Evolutionary conservation across 2,888 invertebrate species (phyloP).

Genomic region (Drosophila yooni): DNA sequence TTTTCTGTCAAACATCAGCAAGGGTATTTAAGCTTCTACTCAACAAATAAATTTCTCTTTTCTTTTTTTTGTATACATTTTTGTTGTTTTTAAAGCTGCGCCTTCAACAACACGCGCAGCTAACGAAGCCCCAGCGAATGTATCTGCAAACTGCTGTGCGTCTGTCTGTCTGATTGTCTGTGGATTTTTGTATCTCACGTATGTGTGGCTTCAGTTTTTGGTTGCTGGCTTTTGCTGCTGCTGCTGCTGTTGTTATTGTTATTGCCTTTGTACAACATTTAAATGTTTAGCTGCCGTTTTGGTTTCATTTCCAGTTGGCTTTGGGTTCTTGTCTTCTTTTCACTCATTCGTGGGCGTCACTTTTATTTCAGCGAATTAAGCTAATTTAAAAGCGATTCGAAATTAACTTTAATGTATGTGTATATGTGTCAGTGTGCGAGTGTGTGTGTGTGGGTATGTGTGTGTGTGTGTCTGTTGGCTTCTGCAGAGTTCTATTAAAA

Average conservation of each 20-base stretch:
- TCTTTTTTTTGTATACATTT: conserved; percentile 30
- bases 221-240: conserved; percentile 25
- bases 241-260: conserved; percentile 68
- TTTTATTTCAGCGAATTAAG: conserved; percentile 82
- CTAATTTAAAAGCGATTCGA: conserved; percentile 84
- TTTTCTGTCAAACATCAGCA: background rate
- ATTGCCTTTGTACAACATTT: conserved; percentile 78
- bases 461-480: background rate
- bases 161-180: conserved; percentile 28
- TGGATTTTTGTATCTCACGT: conserved; percentile 64
- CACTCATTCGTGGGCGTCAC: conserved; percentile 73
- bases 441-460: background rate
- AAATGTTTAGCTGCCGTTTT: conserved; percentile 80
- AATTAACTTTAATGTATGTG: conserved; percentile 82
- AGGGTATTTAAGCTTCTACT: conserved; percentile 18
- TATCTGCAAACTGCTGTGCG: conserved; percentile 57
- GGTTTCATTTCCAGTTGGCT: conserved; percentile 60
- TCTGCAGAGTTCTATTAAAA: conserved; percentile 23
- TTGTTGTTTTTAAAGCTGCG: conserved; percentile 31
- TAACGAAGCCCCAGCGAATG: conserved; percentile 47
- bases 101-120: conserved; percentile 39
- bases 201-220: conserved; percentile 50
- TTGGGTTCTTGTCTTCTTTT: conserved; percentile 42
- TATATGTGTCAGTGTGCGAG: conserved; percentile 3
- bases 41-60: background rate